Evolutionary conservation across 35 echinoderm and acorn worm species (phyloP).

Genomic region (Anneissia japonica): DNA sequence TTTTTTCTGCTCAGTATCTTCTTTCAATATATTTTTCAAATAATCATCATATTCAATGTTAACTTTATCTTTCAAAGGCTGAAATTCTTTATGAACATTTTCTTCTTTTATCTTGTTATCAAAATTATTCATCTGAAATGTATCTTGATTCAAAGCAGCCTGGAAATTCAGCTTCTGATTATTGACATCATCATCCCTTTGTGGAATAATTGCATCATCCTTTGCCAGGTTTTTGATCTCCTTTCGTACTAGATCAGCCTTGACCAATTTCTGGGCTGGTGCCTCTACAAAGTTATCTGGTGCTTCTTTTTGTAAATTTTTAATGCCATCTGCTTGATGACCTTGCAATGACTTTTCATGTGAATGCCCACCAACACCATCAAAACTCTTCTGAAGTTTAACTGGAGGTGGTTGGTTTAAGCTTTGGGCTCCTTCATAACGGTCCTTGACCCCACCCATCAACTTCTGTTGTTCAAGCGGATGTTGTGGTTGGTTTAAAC

Average conservation of each 20-base stretch:
- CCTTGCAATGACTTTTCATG: neutral
- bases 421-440: neutral
- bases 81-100: neutral
- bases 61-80: neutral
- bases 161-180: neutral
- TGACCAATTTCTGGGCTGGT: no score
- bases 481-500: no score
- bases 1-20: neutral
- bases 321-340: neutral
- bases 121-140: neutral
- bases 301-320: neutral
- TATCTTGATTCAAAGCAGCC: neutral
- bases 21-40: neutral
- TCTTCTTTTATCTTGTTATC: neutral
- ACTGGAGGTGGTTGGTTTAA: neutral
- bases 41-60: neutral
- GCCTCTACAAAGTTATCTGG: neutral
- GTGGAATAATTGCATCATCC: neutral
- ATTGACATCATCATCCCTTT: neutral
- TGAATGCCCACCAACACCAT: neutral
- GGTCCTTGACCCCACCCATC: neutral
- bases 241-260: neutral
- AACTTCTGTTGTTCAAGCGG: neutral
- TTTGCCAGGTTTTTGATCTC: neutral
- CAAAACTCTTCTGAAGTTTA: neutral